Evolutionary conservation across 2,888 invertebrate genomes (phyloP).

Genomic region (Drosophila quasianomalipes): DNA sequence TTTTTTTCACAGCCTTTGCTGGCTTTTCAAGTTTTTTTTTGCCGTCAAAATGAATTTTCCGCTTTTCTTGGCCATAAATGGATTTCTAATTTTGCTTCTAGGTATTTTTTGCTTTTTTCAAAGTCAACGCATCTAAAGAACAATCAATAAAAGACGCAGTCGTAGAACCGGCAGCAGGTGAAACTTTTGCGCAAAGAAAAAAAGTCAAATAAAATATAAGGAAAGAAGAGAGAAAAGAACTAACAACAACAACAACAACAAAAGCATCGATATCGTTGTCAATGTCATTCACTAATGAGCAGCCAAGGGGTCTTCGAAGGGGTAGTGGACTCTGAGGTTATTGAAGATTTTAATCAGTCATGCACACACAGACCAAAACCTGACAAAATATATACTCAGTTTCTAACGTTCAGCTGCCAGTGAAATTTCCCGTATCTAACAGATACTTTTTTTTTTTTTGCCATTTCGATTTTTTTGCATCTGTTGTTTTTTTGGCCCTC

Average conservation of each 20-base stretch:
- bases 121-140: conserved; percentile 28
- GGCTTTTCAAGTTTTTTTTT: not conserved
- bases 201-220: not conserved
- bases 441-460: conserved; percentile 37
- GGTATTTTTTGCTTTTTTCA: conserved; percentile 7
- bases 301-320: conserved; percentile 15
- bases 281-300: conserved; percentile 55
- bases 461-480: conserved; percentile 2
- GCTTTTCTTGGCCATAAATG: conserved; percentile 18
- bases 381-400: not conserved
- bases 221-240: conserved; percentile 22
- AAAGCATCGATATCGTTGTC: conserved; percentile 53
- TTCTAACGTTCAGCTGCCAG: conserved; percentile 24
- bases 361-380: conserved; percentile 11
- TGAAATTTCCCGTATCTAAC: conserved; percentile 30
- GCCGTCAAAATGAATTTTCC: not conserved
- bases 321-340: not conserved
- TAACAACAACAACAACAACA: conserved; percentile 40
- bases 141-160: conserved; percentile 37
- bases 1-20: not conserved
- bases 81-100: conserved; percentile 33
- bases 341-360: conserved; percentile 61
- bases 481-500: conserved; percentile 25
- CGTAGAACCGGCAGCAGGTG: conserved; percentile 28
- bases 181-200: conserved; percentile 36